phyloP scores from a whole-genome alignment of 2,888 invertebrate genomes.

The Pterostichus madidus region DNA sequence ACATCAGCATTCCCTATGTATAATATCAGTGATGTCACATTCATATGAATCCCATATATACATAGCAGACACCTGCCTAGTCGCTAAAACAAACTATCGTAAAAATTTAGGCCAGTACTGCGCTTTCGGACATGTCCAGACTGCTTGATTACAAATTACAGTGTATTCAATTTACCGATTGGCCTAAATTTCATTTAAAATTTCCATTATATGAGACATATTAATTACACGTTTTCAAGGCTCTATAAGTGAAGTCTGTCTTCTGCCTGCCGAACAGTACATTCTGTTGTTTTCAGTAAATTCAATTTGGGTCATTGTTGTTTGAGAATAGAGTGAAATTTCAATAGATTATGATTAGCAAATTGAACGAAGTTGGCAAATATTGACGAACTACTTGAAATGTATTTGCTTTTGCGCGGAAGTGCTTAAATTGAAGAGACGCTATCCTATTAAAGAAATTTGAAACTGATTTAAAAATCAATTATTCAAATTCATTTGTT shows the following conservation, averaged over 20 bases:
- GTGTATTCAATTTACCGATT: slow-evolving; percentile 46
- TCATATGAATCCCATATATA: slow-evolving; percentile 1
- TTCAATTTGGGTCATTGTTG: slow-evolving; percentile 9
- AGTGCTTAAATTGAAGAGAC: slow-evolving; percentile 5
- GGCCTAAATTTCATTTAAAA: slow-evolving; percentile 40
- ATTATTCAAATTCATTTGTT: not conserved
- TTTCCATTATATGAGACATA: slow-evolving; percentile 24
- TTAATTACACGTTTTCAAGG: slow-evolving; percentile 46
- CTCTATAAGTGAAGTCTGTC: not conserved
- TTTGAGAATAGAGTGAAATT: slow-evolving; percentile 43
- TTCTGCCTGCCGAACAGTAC: not conserved
- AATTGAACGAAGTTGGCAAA: slow-evolving; percentile 18
- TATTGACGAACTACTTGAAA: slow-evolving; percentile 31
- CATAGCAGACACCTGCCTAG: slow-evolving; percentile 52
- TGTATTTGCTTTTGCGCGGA: not conserved
- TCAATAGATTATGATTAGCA: slow-evolving; percentile 38
- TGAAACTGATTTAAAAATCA: slow-evolving; percentile 17
- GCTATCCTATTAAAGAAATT: slow-evolving; percentile 5
- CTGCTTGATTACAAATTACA: slow-evolving; percentile 36
- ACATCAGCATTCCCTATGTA: not conserved
- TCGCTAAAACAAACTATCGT: slow-evolving; percentile 41
- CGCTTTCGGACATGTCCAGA: slow-evolving; percentile 41
- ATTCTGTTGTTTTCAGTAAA: slow-evolving; percentile 27
- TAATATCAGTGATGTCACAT: not conserved
- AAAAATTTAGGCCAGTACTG: slow-evolving; percentile 51